Evolutionary conservation across 2,888 invertebrate genomes (phyloP).

Genomic region (Drosophila mettleri): DNA sequence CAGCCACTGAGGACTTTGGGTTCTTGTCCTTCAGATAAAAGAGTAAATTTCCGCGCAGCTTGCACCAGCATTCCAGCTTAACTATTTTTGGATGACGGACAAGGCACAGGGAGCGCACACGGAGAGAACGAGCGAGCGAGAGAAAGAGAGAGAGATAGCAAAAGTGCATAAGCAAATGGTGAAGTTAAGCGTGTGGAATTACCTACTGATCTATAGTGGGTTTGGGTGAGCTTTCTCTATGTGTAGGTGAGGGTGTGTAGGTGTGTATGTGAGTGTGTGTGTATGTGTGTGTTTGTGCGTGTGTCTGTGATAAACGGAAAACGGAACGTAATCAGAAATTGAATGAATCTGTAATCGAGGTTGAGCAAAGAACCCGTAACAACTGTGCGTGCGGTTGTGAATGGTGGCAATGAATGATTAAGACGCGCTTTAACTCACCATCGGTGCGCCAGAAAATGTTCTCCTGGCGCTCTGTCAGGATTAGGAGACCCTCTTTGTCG

Average conservation of each 20-base stretch:
- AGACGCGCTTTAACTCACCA: conserved; percentile 87
- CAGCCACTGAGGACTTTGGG: conserved; percentile 94
- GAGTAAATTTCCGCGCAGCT: conserved; percentile 95
- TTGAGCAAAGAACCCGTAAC: conserved; percentile 18
- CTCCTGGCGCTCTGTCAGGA: conserved; percentile 94
- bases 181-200: conserved; percentile 19
- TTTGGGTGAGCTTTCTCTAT: not conserved
- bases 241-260: conserved; percentile 1
- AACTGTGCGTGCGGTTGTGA: conserved; percentile 4
- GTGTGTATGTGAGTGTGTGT: conserved; percentile 3
- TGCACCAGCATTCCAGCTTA: conserved; percentile 94
- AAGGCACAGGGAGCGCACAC: not conserved
- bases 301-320: conserved; percentile 16
- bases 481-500: conserved; percentile 95
- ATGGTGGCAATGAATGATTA: conserved; percentile 9
- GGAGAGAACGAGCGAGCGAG: not conserved
- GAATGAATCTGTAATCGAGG: not conserved
- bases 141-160: conserved; percentile 15
- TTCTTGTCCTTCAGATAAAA: conserved; percentile 97
- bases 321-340: not conserved
- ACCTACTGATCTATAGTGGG: conserved; percentile 13
- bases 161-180: conserved; percentile 49
- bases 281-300: conserved; percentile 3
- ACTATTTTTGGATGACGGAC: conserved; percentile 85
- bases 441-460: conserved; percentile 96